Base-by-base conservation (phyloP, 2,888 invertebrate genomes). In the Ichneumoninae sp. region DNA sequence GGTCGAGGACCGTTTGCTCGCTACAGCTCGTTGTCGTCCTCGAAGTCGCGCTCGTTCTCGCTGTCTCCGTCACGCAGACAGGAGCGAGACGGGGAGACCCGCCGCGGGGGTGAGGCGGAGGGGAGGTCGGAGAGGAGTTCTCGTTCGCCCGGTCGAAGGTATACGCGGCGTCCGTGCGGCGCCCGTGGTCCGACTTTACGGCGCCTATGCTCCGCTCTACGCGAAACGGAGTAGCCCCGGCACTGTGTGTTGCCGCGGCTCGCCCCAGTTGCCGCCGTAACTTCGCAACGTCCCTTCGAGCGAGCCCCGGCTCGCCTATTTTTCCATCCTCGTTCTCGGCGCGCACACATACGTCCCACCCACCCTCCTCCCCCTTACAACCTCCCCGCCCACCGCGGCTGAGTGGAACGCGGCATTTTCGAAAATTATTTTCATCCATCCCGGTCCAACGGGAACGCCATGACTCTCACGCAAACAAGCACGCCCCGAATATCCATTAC, bases 171-270 rank as follows among this genome's bases (percentile, higher is more conserved):
- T 88, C 89, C 89, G 83, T 85, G 85, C 85, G 88, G 86, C 88
- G 89, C 88, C 85, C 88, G 84, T 83, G 86, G 86, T 88, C 88
- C 89, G 89, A 88, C 89, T 85, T 87, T 74, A 69, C 86, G 89
- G 88, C 89, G 89, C 89, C 89, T 84, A 85, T 83, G 85, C 79
- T 76, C 83, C 76, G 68, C 68, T 80, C 73, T 77, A 79, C 79
- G 86, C 82, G 80, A 83, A 86, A 83, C 83, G 82, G 83, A 87
- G 80, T 80, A 85, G 81, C 84, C 81, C 71, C 71, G 81, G 71
- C 70, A 79, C 77, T 70, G 75, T 85, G 54, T 75, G 74, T 54
- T 66, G 71, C 81, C 57, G 65, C 68, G 65, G 52, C 77, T 70
- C 83, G 30, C 80, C 60, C 69, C 82, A 76, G 74, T 54, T 73